Evolutionary conservation across 2,113 vertebrate genomes (phyloP), one percentile per base, ranked within the genome.

Genomic region (Laticauda colubrina): DNA sequence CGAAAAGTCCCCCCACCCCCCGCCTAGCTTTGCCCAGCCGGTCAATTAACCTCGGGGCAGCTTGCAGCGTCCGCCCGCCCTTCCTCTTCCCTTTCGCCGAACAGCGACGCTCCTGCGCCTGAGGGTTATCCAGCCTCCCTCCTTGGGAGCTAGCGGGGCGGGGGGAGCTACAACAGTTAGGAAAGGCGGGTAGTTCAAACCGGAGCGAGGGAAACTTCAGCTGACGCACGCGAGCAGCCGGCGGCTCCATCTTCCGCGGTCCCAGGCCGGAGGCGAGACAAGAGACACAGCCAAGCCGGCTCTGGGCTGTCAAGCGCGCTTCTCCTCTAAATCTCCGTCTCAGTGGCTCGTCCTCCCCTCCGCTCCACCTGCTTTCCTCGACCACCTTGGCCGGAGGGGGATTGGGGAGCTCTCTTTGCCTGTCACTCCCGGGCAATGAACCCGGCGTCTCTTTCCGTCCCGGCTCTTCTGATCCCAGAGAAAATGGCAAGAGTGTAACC

Each of bases 171-270:
- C 26, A 69, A 90, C 97, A 87, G 97, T 97, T 97, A 94, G 94
- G 93, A 48, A 95, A 54, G 94, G 97, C 97, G 97, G 96, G 97
- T n/a, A 94, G 94, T 96, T 96, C 94, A 97, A 97, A 97, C 15
- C 87, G 56, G 91, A 95, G 96, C 91, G 97, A 96, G 97, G 97
- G 96, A 97, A 97, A 95, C 93, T 11, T 90, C 61, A 15, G 93
- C 7, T 0, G 93, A 92, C 3, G 92, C 94, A 85, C 93, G 94
- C 75, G 91, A 51, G 89, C 69, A 91, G 93, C 94, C 85, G 85
- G 94, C 43, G 90, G 85, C 43, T 69, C 20, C 26, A 26, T 48
- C 45, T 12, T 45, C 90, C 3, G 15, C n/a, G n/a, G 5, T 29
- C 14, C 48, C 21, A 26, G 7, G 54, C 53, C 53, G 4, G 0